A percentile compares a stretch with the other conserved stretches of the same genome.
These are phyloP conservation scores for Phaethornis superciliosus DNA, from an alignment of 2,113 vertebrate genomes.

Conservation along the genomic window DNA sequence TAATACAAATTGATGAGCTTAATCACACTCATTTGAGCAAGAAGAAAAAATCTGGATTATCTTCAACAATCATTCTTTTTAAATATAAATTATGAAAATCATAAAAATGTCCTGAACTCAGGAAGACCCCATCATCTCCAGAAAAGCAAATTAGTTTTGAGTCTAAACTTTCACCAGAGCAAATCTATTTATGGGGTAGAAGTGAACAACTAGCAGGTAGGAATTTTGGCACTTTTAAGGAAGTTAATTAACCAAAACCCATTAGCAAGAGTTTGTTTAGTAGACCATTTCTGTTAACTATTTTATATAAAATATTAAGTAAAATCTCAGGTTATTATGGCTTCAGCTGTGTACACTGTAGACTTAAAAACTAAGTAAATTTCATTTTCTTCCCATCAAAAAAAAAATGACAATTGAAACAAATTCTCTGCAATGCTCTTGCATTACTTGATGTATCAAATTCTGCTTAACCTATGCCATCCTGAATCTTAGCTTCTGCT, in stretches of 20 bases:
- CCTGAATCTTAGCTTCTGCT: not conserved
- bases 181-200: fast-evolving
- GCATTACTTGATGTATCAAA: not conserved
- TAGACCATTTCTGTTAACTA: not conserved
- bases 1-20: not conserved
- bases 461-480: not conserved
- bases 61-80: not conserved
- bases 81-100: not conserved
- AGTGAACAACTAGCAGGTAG: not conserved
- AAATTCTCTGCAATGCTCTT: not conserved
- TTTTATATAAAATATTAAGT: not conserved
- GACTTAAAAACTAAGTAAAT: not conserved
- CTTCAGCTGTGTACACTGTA: not conserved
- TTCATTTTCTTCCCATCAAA: not conserved
- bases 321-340: not conserved
- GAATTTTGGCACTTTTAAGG: not conserved
- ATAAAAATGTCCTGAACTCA: not conserved
- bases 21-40: not conserved
- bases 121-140: not conserved
- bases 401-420: not conserved
- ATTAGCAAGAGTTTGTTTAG: not conserved
- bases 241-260: not conserved
- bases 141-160: not conserved
- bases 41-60: not conserved
- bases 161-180: not conserved